Conservation (phyloP, 2,113 vertebrate species). For the Spea multiplicata region DNA sequence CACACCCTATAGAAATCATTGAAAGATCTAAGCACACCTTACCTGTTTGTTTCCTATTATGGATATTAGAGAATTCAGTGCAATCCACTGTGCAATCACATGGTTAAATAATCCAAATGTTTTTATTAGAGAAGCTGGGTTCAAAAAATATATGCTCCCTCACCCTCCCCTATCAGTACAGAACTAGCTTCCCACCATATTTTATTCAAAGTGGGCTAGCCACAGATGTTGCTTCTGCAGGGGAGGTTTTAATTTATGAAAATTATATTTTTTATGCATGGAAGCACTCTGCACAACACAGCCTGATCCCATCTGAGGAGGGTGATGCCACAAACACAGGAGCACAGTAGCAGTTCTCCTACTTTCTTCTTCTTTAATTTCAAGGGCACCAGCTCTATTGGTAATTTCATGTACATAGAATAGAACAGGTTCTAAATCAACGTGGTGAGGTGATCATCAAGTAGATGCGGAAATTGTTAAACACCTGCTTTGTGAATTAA, state of each 20-base stretch:
- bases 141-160: too few relatives aligned
- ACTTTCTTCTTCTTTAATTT: not conserved
- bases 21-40: too few relatives aligned
- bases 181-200: constrained; percentile 80
- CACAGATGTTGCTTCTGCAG: constrained; percentile 93
- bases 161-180: not conserved
- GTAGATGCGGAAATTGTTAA: too few relatives aligned
- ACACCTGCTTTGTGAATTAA: too few relatives aligned
- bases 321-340: constrained; percentile 72
- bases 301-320: constrained; percentile 78
- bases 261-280: constrained; percentile 94
- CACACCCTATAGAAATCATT: too few relatives aligned
- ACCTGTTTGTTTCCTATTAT: too few relatives aligned
- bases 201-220: constrained; percentile 81
- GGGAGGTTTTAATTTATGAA: constrained; percentile 94
- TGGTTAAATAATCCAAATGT: too few relatives aligned
- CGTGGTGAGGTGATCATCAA: too few relatives aligned
- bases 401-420: not conserved
- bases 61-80: too few relatives aligned
- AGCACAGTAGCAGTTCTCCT: constrained; percentile 78
- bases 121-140: too few relatives aligned
- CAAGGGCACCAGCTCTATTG: not conserved
- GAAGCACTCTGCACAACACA: constrained; percentile 81
- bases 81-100: too few relatives aligned
- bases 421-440: not conserved